Percentiles rank a stretch among this genome's conserved stretches.
Conservation (phyloP, 2,113 vertebrate species). For the Rattus norvegicus region DNA sequence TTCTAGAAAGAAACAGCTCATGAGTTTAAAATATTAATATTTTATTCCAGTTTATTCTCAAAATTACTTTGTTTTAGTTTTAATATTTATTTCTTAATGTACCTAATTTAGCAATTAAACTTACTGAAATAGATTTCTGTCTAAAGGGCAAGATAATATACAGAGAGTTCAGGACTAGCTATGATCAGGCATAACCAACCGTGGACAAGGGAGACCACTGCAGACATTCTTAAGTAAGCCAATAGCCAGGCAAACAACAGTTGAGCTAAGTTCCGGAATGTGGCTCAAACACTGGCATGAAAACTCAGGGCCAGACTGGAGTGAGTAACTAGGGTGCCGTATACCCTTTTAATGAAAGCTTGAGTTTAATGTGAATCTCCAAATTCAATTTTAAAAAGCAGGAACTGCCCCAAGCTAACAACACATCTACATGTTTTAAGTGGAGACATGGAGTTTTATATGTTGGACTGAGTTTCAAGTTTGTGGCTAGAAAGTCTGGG, state of each 20-base stretch:
- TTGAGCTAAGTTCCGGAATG: background rate
- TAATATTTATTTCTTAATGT: background rate
- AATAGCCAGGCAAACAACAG: background rate
- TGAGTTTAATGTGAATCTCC: constrained; percentile 6
- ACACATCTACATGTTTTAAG: background rate
- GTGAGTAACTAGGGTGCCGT: background rate
- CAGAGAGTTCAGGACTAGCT: no score
- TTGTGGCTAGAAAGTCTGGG: background rate
- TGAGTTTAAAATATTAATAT: background rate
- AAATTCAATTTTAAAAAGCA: background rate
- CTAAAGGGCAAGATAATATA: background rate
- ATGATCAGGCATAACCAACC: background rate
- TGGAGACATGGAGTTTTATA: background rate
- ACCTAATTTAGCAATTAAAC: background rate
- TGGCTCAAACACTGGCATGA: background rate
- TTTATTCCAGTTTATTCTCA: background rate
- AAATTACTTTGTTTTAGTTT: background rate
- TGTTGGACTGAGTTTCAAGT: background rate
- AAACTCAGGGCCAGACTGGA: background rate
- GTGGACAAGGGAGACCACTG: background rate
- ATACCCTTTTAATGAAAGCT: background rate
- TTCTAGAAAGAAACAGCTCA: background rate
- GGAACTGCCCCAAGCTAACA: background rate
- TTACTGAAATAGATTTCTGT: background rate
- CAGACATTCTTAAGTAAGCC: background rate